Percentiles rank a stretch among this genome's conserved stretches.
Conservation (phyloP, 2,888 invertebrate genomes). For the Colletes collaris region DNA sequence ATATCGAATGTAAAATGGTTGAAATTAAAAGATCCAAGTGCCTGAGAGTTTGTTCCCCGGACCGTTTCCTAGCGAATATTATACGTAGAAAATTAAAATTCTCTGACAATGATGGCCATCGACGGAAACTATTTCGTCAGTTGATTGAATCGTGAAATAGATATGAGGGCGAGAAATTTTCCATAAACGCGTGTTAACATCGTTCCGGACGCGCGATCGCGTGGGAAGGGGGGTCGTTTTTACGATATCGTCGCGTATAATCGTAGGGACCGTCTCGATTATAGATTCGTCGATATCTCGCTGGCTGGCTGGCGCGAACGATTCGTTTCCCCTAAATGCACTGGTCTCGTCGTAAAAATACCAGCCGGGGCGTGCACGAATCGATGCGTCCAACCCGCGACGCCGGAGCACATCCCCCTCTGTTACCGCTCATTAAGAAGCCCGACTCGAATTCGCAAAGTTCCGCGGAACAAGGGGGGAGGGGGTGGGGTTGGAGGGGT, state of each 20-base stretch:
- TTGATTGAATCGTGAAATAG: too few relatives aligned
- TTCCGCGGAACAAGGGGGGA: slow-evolving; percentile 25
- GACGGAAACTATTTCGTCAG: too few relatives aligned
- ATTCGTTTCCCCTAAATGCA: not conserved
- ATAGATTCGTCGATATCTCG: slow-evolving; percentile 28
- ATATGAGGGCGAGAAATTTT: too few relatives aligned
- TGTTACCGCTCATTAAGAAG: slow-evolving; percentile 25
- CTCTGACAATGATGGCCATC: too few relatives aligned
- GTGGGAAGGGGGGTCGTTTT: not conserved
- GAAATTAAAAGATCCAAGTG: too few relatives aligned
- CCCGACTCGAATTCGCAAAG: slow-evolving; percentile 41
- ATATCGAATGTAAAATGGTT: too few relatives aligned
- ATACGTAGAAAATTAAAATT: too few relatives aligned
- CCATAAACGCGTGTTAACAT: too few relatives aligned
- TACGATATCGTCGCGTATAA: slow-evolving; percentile 32
- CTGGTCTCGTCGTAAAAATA: slow-evolving; percentile 25
- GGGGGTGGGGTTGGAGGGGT: not conserved
- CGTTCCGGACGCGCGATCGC: too few relatives aligned
- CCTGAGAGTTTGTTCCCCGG: too few relatives aligned
- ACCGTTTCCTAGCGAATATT: too few relatives aligned
- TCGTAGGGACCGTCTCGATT: slow-evolving; percentile 17
- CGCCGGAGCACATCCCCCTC: not conserved
- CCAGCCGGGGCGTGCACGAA: slow-evolving; percentile 8
- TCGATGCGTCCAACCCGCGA: slow-evolving; percentile 1
- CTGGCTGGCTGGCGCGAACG: too few relatives aligned